Percentiles rank a stretch among this genome's conserved stretches.
Conservation (phyloP, 2,888 invertebrate genomes). For the Nomada ferruginata region DNA sequence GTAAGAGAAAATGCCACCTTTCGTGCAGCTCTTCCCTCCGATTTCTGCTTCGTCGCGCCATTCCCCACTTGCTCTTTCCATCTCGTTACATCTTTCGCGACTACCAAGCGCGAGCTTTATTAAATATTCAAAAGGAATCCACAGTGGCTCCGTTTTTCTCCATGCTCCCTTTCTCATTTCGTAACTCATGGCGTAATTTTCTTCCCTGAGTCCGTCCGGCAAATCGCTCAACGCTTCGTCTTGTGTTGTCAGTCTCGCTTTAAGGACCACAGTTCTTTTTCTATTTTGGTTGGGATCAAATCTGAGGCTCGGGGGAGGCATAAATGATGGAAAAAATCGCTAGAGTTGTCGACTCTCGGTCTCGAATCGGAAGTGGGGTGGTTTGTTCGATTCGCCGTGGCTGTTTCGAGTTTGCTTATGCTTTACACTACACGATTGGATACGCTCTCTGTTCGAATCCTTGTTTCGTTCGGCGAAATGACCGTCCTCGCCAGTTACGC, state of each 20-base stretch:
- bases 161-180: conserved; percentile 10
- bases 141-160: conserved; percentile 27
- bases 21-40: not conserved
- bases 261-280: not conserved
- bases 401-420: too few species aligned
- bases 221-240: conserved; percentile 20
- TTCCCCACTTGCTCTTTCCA: conserved; percentile 22
- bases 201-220: conserved; percentile 1
- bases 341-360: too few species aligned
- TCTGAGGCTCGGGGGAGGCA: too few species aligned
- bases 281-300: too few species aligned
- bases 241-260: not conserved
- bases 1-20: conserved; percentile 42
- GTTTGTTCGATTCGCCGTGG: too few species aligned
- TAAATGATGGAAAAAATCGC: too few species aligned
- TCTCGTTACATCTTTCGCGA: conserved; percentile 49
- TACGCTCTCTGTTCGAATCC: too few species aligned
- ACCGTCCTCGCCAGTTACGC: too few species aligned
- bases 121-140: conserved; percentile 62
- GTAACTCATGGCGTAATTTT: conserved; percentile 15
- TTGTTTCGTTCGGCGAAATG: too few species aligned
- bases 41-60: not conserved
- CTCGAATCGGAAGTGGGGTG: too few species aligned
- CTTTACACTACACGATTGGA: too few species aligned
- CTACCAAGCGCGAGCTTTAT: conserved; percentile 47